phyloP scores from a whole-genome alignment of 2,113 vertebrate species.

The Macquaria australasica region DNA sequence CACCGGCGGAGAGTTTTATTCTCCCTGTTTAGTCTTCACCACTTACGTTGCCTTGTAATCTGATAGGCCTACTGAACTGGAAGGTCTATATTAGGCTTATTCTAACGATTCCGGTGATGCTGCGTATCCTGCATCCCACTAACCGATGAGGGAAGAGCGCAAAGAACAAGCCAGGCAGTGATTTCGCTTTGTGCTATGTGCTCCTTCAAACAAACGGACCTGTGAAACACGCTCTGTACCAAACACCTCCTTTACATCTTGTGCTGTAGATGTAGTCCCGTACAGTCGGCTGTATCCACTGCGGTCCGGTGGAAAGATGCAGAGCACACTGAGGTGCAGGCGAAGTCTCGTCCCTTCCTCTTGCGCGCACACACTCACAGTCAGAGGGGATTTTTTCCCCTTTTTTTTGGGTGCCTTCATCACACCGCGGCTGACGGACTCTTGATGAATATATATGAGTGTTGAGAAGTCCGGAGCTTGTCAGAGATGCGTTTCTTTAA shows the following conservation, averaged over 20 bases:
- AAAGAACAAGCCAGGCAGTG: slow-evolving; percentile 38
- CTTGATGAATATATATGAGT: slow-evolving; percentile 24
- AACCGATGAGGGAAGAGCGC: slow-evolving; percentile 45
- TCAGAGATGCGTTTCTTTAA: slow-evolving; percentile 12
- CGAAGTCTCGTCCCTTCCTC: slow-evolving; percentile 42
- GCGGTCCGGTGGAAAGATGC: slow-evolving; percentile 70
- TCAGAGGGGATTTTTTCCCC: slow-evolving; percentile 9
- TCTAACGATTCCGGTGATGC: slow-evolving; percentile 56
- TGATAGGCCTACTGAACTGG: slow-evolving; percentile 42
- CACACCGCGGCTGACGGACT: slow-evolving; percentile 34
- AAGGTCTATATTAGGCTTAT: slow-evolving; percentile 46
- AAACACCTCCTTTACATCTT: slow-evolving; percentile 26
- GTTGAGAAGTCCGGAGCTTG: neutral
- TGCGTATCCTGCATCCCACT: slow-evolving; percentile 72
- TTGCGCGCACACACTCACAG: slow-evolving; percentile 26
- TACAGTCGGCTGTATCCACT: slow-evolving; percentile 46
- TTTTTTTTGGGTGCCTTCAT: slow-evolving; percentile 20
- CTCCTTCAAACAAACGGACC: slow-evolving; percentile 29
- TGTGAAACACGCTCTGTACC: slow-evolving; percentile 10
- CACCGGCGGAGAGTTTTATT: slow-evolving; percentile 48
- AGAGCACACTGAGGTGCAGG: slow-evolving; percentile 59
- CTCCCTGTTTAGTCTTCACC: slow-evolving; percentile 7
- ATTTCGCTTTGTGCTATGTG: slow-evolving; percentile 24
- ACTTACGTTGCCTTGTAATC: slow-evolving; percentile 17
- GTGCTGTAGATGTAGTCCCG: slow-evolving; percentile 14